Percentiles rank a stretch among this genome's conserved stretches.
These are phyloP conservation scores for Microtus montanus DNA, from an alignment of 2,113 vertebrate genomes.

Conservation along the genomic window DNA sequence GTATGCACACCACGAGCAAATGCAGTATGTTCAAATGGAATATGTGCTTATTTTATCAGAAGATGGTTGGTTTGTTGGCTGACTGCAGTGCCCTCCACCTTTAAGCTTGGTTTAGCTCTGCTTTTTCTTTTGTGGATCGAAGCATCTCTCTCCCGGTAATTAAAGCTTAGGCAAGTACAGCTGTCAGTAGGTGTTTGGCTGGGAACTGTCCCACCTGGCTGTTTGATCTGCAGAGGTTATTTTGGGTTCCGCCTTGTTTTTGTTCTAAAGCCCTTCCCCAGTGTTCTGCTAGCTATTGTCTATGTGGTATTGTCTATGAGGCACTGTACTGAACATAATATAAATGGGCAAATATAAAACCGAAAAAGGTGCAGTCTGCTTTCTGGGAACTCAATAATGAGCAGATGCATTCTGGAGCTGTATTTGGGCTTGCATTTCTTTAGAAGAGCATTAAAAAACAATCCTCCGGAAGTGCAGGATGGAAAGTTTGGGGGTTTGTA, in stretches of 20 bases:
- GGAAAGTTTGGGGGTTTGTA: neutral
- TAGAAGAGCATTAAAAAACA: neutral
- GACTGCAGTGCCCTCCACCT: neutral
- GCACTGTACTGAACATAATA: neutral
- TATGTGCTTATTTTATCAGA: too few species aligned
- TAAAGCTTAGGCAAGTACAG: neutral
- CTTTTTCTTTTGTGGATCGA: slow-evolving; percentile 2
- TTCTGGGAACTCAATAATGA: neutral
- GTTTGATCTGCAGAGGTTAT: slow-evolving; percentile 32
- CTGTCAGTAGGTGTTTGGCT: slow-evolving; percentile 5
- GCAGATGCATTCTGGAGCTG: neutral
- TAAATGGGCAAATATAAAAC: slow-evolving; percentile 51
- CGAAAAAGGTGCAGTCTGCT: neutral
- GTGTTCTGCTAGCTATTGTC: slow-evolving; percentile 37
- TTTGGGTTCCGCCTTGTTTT: slow-evolving; percentile 20
- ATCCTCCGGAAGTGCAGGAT: neutral
- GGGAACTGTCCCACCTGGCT: neutral
- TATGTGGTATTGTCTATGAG: neutral
- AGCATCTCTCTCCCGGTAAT: slow-evolving; percentile 4
- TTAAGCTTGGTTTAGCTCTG: neutral
- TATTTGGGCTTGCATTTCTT: neutral
- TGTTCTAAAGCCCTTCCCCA: slow-evolving; percentile 51
- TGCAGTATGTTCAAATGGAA: neutral
- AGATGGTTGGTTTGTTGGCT: neutral
- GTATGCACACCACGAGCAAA: neutral